Evolutionary conservation across 2,888 invertebrate genomes (phyloP).

Genomic region (Pseudanteris insignis): DNA sequence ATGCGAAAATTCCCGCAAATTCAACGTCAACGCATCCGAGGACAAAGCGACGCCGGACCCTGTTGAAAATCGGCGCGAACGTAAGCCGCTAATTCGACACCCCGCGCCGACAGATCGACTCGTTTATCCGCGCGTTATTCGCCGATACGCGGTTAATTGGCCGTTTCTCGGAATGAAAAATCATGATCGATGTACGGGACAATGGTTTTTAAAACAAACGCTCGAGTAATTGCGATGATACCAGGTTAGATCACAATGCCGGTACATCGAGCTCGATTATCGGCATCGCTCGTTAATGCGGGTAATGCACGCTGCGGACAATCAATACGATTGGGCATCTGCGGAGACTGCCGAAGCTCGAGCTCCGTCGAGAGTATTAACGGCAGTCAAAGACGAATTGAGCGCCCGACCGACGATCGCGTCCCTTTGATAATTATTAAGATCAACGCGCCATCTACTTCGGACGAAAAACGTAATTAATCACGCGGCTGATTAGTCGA

Average conservation of each 20-base stretch:
- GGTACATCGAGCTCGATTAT: slow-evolving; percentile 44
- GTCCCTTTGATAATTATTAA: slow-evolving; percentile 31
- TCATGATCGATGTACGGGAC: too few species aligned
- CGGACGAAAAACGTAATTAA: slow-evolving; percentile 21
- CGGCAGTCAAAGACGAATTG: slow-evolving; percentile 38
- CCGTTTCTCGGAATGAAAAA: too few species aligned
- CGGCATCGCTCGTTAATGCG: slow-evolving; percentile 44
- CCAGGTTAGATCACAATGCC: slow-evolving; percentile 23
- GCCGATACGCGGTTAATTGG: too few species aligned
- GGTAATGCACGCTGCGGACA: slow-evolving; percentile 44
- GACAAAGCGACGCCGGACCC: too few species aligned
- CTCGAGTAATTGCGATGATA: slow-evolving; percentile 22
- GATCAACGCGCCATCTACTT: slow-evolving; percentile 15
- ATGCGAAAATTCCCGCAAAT: too few species aligned
- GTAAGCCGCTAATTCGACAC: slow-evolving; percentile 32
- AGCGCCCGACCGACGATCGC: slow-evolving; percentile 15
- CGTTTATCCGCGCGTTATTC: not conserved
- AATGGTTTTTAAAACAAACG: slow-evolving; percentile 13
- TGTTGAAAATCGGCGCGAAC: too few species aligned
- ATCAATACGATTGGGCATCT: slow-evolving; percentile 46
- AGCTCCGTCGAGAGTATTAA: slow-evolving; percentile 45
- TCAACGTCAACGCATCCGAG: too few species aligned
- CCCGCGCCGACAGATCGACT: slow-evolving; percentile 7
- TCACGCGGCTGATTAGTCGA: not conserved
- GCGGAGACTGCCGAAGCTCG: slow-evolving; percentile 42